A percentile compares a stretch with the other conserved stretches of the same genome.
Evolutionary conservation across 2,113 vertebrate species (phyloP).

Genomic region (Phylloscopus trochiloides): DNA sequence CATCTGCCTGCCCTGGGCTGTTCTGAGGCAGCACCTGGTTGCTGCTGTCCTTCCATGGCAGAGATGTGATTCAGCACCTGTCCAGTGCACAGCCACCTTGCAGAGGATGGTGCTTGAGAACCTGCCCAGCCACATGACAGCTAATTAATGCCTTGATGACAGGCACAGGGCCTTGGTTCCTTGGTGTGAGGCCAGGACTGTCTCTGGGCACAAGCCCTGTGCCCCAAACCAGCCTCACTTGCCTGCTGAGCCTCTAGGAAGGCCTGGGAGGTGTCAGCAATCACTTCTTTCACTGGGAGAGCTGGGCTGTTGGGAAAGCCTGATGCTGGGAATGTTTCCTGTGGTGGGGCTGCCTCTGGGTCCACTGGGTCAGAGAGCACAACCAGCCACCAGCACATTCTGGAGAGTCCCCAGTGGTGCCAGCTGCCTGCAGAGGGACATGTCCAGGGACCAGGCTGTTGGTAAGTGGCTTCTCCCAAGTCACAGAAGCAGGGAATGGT

Average conservation of each 20-base stretch:
- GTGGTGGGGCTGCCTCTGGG: not conserved
- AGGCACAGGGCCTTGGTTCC: not conserved
- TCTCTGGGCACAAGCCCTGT: not conserved
- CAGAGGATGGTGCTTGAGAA: not conserved
- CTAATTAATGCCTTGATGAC: not conserved
- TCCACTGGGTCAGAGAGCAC: fast-evolving
- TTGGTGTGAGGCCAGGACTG: not conserved
- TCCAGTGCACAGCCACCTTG: not conserved
- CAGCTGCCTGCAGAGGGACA: not conserved
- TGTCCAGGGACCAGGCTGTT: not conserved
- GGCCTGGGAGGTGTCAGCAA: not conserved
- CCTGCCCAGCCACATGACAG: fast-evolving
- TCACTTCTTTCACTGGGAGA: fast-evolving
- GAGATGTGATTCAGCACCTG: not conserved
- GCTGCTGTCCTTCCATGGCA: not conserved
- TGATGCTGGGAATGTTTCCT: not conserved
- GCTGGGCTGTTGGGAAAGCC: not conserved
- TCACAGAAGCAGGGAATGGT: not conserved
- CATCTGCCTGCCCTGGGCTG: fast-evolving
- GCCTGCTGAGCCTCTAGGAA: not conserved
- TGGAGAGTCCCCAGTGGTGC: not conserved
- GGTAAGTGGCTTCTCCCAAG: not conserved
- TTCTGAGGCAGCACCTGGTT: not conserved
- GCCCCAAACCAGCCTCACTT: not conserved
- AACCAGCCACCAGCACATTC: fast-evolving